Evolutionary conservation across 2,797 vertebrate genomes (phyloP), one percentile per base, ranked within the genome.

Genomic region (Rhadinocentrus ornatus): DNA sequence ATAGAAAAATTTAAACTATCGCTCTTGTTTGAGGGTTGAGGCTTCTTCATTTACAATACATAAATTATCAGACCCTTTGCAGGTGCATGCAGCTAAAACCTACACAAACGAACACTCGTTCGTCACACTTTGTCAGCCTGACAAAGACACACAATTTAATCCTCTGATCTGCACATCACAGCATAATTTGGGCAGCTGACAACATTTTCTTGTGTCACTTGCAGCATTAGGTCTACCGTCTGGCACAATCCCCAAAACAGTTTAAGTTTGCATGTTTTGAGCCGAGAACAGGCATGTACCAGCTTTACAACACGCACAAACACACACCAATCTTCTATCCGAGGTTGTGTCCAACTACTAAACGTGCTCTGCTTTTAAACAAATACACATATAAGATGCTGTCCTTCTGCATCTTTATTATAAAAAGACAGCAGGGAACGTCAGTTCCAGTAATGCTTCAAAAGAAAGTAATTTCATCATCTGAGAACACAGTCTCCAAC

Each of bases 51-150:
- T 83, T 69, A 50, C 57, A 3, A 56, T 26, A 68, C 73, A 85
- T 83, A 70, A 66, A 81, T 90, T 75, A 83, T 63, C 57, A 84
- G 22, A 66, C 46, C 46, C 32, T 84, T 91, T 73, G 66, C 82
- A 82, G 83, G 73, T 86, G 80, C 87, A 78, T 12, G 56, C 64
- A 2, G 70, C 66, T 78, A 46, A 44, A 18, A 18, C 15, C 6
- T 1, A 18, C 39, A 44, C 39, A 44, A 15, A 44, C 15, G 63
- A 48, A 70, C 59, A 37, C 39, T n/a, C n/a, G n/a, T n/a, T n/a
- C n/a, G n/a, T n/a, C n/a, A n/a, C n/a, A n/a, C n/a, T n/a, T n/a
- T n/a, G n/a, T n/a, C n/a, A 46, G 39, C 13, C 39, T 15, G n/a
- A 81, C 67, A 66, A 71, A 76, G 57, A 16, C n/a, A 32, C 4